phyloP scores from a whole-genome alignment of 2,888 invertebrate species.

The Deilephila elpenor region DNA sequence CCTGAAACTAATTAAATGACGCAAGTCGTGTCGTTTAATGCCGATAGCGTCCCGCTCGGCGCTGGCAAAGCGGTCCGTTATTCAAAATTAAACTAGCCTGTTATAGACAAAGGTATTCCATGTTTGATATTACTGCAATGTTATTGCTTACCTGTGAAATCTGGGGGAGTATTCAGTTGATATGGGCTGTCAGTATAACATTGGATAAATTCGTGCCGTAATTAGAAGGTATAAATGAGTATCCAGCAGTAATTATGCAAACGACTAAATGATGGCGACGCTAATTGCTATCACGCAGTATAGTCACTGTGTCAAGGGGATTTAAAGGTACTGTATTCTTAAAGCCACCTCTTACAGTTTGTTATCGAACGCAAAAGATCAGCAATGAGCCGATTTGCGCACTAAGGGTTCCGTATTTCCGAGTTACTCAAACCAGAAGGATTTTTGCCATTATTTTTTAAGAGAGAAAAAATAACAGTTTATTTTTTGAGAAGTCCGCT shows the following conservation, averaged over 20 bases:
- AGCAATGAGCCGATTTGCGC: too few relatives aligned
- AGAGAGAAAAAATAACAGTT: too few relatives aligned
- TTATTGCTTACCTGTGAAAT: neutral
- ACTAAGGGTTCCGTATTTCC: too few relatives aligned
- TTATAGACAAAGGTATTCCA: constrained; percentile 4
- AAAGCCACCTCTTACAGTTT: too few relatives aligned
- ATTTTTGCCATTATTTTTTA: too few relatives aligned
- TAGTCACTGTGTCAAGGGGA: neutral
- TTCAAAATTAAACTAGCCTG: constrained; percentile 15
- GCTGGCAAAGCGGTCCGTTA: constrained; percentile 10
- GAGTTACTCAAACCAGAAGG: too few relatives aligned
- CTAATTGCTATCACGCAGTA: neutral
- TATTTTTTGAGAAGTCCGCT: too few relatives aligned
- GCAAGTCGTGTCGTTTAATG: constrained; percentile 12
- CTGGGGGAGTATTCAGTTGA: neutral
- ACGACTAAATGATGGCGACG: neutral
- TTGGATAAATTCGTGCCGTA: neutral
- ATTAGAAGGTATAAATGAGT: neutral
- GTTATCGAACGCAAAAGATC: too few relatives aligned
- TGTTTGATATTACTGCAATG: neutral
- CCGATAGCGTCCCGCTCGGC: neutral
- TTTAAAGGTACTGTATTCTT: neutral
- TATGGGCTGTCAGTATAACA: neutral
- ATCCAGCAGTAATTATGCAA: neutral
- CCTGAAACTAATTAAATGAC: constrained; percentile 25